Conservation (phyloP, 2,888 invertebrate species). For the Drosophila leonis region DNA sequence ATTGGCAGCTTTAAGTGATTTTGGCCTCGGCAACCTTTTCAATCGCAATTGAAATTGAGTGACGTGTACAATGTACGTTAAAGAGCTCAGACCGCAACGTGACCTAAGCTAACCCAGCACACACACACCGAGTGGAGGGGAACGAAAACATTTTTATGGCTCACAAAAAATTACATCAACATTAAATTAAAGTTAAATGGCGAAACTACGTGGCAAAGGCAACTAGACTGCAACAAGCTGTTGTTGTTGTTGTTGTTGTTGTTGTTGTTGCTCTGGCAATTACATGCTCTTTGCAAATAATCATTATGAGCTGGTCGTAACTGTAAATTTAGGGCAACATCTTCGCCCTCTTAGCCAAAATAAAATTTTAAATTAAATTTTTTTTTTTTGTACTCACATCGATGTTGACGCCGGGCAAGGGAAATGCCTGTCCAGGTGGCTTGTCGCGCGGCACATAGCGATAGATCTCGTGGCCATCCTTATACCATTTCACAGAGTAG, state of each 20-base stretch:
- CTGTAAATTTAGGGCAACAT: conserved; percentile 62
- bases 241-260: conserved; percentile 5
- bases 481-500: conserved; percentile 97
- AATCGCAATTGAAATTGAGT: conserved; percentile 65
- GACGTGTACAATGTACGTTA: conserved; percentile 45
- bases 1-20: conserved; percentile 78
- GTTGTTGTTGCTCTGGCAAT: conserved; percentile 57
- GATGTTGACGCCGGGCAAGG: conserved; percentile 92
- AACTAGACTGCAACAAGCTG: conserved; percentile 37
- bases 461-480: conserved; percentile 95
- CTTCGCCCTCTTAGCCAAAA: conserved; percentile 30
- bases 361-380: conserved; percentile 78
- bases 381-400: conserved; percentile 89
- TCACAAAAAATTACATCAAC: conserved; percentile 76
- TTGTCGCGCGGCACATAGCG: conserved; percentile 93
- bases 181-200: conserved; percentile 82
- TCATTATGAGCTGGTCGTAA: conserved; percentile 76
- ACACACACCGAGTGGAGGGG: conserved; percentile 10
- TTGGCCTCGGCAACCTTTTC: conserved; percentile 67
- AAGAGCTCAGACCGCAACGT: conserved; percentile 62
- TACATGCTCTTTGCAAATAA: conserved; percentile 75
- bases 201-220: conserved; percentile 75
- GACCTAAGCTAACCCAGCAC: conserved; percentile 56
- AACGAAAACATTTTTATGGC: conserved; percentile 63
- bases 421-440: conserved; percentile 92